A percentile compares a stretch with the other conserved stretches of the same genome.
Conservation (phyloP, 2,113 vertebrate species). For the Xiphophorus hellerii region DNA sequence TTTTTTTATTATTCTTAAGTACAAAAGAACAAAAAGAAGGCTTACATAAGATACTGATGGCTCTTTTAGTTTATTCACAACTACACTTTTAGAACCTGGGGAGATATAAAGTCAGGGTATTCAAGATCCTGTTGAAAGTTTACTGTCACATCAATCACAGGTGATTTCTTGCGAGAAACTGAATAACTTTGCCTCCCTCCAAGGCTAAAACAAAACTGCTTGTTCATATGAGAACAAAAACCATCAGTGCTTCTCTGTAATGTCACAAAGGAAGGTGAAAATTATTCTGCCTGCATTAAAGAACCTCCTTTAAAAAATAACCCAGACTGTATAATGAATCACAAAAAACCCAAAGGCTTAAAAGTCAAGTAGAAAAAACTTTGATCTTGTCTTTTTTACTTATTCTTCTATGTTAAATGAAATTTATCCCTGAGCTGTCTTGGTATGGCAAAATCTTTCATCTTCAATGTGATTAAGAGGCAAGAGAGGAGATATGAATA, state of each 20-base stretch:
- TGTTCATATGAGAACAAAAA: conserved; percentile 55
- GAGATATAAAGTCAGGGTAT: conserved; percentile 17
- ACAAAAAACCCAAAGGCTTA: conserved; percentile 5
- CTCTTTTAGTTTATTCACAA: background rate
- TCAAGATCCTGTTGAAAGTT: conserved; percentile 28
- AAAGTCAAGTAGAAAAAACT: conserved; percentile 39
- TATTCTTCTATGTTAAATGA: conserved; percentile 36
- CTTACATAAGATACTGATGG: background rate
- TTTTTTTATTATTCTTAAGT: too few species aligned
- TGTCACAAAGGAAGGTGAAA: conserved; percentile 26
- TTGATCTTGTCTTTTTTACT: conserved; percentile 39
- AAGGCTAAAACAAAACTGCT: conserved; percentile 52
- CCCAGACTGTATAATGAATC: conserved; percentile 11
- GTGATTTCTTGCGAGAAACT: conserved; percentile 41
- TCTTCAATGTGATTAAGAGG: conserved; percentile 26
- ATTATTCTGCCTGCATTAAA: conserved; percentile 26
- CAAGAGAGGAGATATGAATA: conserved; percentile 15
- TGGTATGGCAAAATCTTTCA: conserved; percentile 38
- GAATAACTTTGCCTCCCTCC: conserved; percentile 24
- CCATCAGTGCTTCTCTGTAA: conserved; percentile 28
- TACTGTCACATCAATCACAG: conserved; percentile 35
- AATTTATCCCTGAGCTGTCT: conserved; percentile 12
- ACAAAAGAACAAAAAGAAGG: too few species aligned
- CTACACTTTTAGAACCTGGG: background rate
- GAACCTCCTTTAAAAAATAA: conserved; percentile 5